Percentiles rank a stretch among this genome's conserved stretches.
phyloP scores from a whole-genome alignment of 2,888 invertebrate species.

The Eristalis intricaria region DNA sequence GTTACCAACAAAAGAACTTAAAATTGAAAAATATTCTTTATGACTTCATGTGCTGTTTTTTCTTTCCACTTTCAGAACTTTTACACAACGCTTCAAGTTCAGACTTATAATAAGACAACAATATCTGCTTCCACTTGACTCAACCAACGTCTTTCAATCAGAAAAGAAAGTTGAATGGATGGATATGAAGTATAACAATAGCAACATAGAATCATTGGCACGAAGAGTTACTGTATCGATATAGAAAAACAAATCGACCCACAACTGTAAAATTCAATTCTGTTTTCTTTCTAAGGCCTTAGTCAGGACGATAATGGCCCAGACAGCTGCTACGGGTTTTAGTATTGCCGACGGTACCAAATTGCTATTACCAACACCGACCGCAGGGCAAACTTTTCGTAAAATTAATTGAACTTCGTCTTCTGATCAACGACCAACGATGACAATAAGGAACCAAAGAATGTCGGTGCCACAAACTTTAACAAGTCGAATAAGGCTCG shows the following conservation, averaged over 20 bases:
- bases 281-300: slow-evolving; percentile 32
- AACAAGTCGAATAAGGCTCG: slow-evolving; percentile 35
- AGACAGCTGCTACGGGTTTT: slow-evolving; percentile 36
- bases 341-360: slow-evolving; percentile 28
- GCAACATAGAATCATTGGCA: slow-evolving; percentile 53
- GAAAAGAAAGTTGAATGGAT: background rate
- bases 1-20: slow-evolving; percentile 51
- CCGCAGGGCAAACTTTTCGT: slow-evolving; percentile 55
- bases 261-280: slow-evolving; percentile 17
- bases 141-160: background rate
- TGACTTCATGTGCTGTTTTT: slow-evolving; percentile 63
- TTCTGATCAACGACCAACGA: slow-evolving; percentile 47
- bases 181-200: slow-evolving; percentile 31
- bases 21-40: slow-evolving; percentile 63
- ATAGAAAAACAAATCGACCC: slow-evolving; percentile 46
- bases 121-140: slow-evolving; percentile 2
- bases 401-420: slow-evolving; percentile 65
- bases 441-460: background rate
- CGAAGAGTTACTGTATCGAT: slow-evolving; percentile 26
- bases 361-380: slow-evolving; percentile 46
- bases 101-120: background rate
- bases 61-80: slow-evolving; percentile 51
- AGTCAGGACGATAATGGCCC: slow-evolving; percentile 44
- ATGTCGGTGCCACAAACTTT: slow-evolving; percentile 23
- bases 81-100: slow-evolving; percentile 4